Base-by-base conservation (phyloP, 2,888 invertebrate genomes). In the Heliconius charithonia region DNA sequence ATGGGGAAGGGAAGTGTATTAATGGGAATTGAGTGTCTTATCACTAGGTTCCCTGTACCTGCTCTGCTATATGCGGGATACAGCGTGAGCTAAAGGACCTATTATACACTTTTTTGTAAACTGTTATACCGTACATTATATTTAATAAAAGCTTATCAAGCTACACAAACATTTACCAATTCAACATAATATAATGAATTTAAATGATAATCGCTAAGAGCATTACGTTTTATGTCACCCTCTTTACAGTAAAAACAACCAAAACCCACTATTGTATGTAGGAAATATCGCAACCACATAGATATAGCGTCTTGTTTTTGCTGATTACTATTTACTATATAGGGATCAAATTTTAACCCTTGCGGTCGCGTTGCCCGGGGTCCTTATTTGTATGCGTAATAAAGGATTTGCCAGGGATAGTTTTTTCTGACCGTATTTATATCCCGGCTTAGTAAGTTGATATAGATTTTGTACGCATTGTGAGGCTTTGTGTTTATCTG, bases 301-400 rank as follows among this genome's bases (percentile, higher is more conserved):
- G 1, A 3, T 41, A 25, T 51, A 32, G 51, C 32, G 22, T 59
- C 69, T 29, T 27, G 59, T 74, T 74, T 74, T 74, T 45, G 74
- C 74, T 74, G 74, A 74, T 45, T n/a, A 45, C 41, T 65, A 74
- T 74, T 74, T 74, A 74, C 63, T 74, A 19, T 37, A 74, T 19
- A 63, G 74, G 63, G 74, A 74, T 74, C 74, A 74, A 74, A 74
- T 74, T 41, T 74, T 74, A 74, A 74, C 74, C 74, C 74, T 74
- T 74, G 74, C 74, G 74, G 74, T 65, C 65, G 62, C 73, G 63
- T 45, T n/a, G 62, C 74, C 74, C 74, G 74, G 41, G 63, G 74
- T 74, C 32, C 56, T 72, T 74, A 74, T 74, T 74, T 63, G 63
- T 74, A 63, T 74, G 63, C 63, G 63, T 27, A 63, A 74, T 74